Percentiles rank a stretch among this genome's conserved stretches.
These are phyloP conservation scores for Epistrophella euchroma DNA, from an alignment of 2,888 invertebrate genomes.

Conservation along the genomic window DNA sequence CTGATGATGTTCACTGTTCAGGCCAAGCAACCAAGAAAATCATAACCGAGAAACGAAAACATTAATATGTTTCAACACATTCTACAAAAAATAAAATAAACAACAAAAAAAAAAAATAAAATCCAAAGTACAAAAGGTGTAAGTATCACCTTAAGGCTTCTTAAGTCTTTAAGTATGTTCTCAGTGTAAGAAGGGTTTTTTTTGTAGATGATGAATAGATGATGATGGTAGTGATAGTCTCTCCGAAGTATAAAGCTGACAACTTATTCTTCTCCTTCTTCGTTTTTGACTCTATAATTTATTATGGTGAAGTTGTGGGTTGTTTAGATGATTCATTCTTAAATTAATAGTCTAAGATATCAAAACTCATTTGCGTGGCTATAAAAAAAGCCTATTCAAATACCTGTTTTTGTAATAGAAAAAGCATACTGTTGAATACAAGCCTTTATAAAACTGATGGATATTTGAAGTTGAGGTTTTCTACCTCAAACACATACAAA, in stretches of 20 bases:
- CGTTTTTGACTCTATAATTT: constrained; percentile 6
- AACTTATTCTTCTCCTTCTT: constrained; percentile 46
- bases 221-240: constrained; percentile 54
- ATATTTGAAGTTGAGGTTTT: too few relatives aligned
- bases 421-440: too few relatives aligned
- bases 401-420: too few relatives aligned
- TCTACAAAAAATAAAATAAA: constrained; percentile 16
- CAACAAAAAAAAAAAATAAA: constrained; percentile 36
- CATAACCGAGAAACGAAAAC: constrained; percentile 51
- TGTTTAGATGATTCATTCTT: constrained; percentile 43
- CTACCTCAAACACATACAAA: too few relatives aligned
- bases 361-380: background rate
- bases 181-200: constrained; percentile 32
- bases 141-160: constrained; percentile 66
- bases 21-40: constrained; percentile 26
- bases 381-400: background rate
- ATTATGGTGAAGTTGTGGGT: background rate
- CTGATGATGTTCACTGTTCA: background rate
- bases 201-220: background rate
- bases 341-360: constrained; percentile 2
- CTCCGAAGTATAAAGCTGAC: constrained; percentile 37
- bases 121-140: constrained; percentile 49
- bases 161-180: constrained; percentile 61
- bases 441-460: too few relatives aligned
- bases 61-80: constrained; percentile 38